phyloP scores from a whole-genome alignment of 2,888 invertebrate genomes.

The Macrosiphum euphorbiae region DNA sequence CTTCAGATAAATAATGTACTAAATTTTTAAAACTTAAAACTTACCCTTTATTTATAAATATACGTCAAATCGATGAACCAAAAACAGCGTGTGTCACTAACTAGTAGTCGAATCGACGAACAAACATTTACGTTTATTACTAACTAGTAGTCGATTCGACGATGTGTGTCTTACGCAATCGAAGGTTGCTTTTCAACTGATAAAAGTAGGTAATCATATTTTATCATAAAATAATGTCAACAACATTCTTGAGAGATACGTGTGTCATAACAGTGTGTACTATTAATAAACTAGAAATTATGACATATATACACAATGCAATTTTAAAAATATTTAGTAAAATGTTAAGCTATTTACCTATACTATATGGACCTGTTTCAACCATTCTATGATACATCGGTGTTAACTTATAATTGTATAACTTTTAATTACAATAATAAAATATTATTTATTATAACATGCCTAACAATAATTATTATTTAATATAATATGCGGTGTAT shows the following conservation, averaged over 20 bases:
- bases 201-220: background rate
- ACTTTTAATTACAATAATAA: background rate
- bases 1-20: constrained; percentile 12
- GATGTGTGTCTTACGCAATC: background rate
- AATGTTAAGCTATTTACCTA: too few relatives aligned
- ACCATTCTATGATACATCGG: background rate
- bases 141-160: background rate
- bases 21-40: constrained; percentile 7
- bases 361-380: too few relatives aligned
- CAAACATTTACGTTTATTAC: background rate
- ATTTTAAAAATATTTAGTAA: too few relatives aligned
- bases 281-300: too few relatives aligned
- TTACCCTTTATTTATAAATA: constrained; percentile 12
- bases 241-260: background rate
- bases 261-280: too few relatives aligned
- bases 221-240: background rate
- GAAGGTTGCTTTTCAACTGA: constrained; percentile 9
- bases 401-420: too few relatives aligned
- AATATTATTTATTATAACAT: background rate
- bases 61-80: too few relatives aligned
- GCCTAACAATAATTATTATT: background rate
- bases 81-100: too few relatives aligned
- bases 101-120: background rate
- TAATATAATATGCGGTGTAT: background rate
- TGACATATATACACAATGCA: too few relatives aligned